Percentiles rank a stretch among this genome's conserved stretches.
Evolutionary conservation across 1,140 invertebrate genomes (phyloP).

Genomic region (Papilio polytes): DNA sequence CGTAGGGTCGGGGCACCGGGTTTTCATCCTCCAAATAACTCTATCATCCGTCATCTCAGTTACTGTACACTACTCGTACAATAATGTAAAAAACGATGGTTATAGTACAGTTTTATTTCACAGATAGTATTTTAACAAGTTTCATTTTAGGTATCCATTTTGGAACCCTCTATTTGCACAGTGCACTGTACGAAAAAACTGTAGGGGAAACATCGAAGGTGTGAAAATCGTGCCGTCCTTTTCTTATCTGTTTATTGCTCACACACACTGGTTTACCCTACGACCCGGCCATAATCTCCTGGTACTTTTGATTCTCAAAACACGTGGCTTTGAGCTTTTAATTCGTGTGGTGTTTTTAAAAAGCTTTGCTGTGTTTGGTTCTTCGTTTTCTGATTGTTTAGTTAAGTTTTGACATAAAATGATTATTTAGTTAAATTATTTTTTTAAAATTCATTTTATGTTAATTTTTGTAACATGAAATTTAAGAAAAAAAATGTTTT

Average conservation of each 20-base stretch:
- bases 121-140: not conserved
- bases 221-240: not conserved
- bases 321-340: conserved; percentile 13
- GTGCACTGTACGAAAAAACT: not conserved
- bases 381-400: too few relatives aligned
- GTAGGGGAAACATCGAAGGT: not conserved
- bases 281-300: not conserved
- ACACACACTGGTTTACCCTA: not conserved
- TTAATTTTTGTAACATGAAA: too few relatives aligned
- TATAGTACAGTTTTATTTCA: too few relatives aligned
- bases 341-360: not conserved
- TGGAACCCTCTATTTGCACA: not conserved
- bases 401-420: too few relatives aligned
- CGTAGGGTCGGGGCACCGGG: too few relatives aligned
- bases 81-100: too few relatives aligned
- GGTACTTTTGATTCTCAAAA: conserved; percentile 18
- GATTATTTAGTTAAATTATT: too few relatives aligned
- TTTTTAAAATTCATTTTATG: too few relatives aligned
- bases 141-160: not conserved
- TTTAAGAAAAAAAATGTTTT: not conserved
- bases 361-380: too few relatives aligned
- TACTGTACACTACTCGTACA: too few relatives aligned
- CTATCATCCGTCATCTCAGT: too few relatives aligned
- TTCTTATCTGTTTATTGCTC: not conserved
- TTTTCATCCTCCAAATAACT: too few relatives aligned